Base-by-base conservation (phyloP, 2,113 vertebrate species). In the Colossoma macropomum region DNA sequence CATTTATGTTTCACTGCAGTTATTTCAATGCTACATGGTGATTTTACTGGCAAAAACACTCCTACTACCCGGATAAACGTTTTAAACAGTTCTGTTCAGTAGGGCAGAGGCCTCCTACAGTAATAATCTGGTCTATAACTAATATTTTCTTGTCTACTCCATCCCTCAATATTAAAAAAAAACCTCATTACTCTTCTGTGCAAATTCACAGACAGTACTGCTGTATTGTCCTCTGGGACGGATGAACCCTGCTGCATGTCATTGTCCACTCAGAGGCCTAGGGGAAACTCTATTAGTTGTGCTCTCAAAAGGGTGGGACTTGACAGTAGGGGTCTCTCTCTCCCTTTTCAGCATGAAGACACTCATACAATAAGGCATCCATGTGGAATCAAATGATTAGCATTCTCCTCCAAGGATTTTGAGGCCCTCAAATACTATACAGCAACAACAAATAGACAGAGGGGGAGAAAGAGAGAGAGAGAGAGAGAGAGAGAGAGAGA, bases 291-390 rank as follows among this genome's bases (percentile, higher is more conserved):
- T 13, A 27, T 10, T 38, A 45, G 78, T 52, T 5, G 25, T 10
- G 25, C 21, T 30, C 32, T 45, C 48, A 27, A 48, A 41, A 62
- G 52, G 5, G 68, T 28, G 16, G 11, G 34, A 45, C 34, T 28
- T 21, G 52, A 59, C 78, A 72, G 78, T 48, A 80, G 78, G 68
- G 66, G 78, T 80, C 78, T n/a, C 69, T 72, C 34, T 80, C 54
- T 48, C 32, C 60, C 79, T 30, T 79, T 34, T 32, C 32, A 72
- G 50, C 52, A 54, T 69, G 41, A 70, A 38, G 3, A 59, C 50
- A 70, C 9, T 71, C 34, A 71, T 25, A 12, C 16, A 30, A 23
- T 69, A 34, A 34, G 28, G 23, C 28, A 32, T n/a, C 54, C 17
- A 30, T 21, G 38, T 23, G 17, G 38, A 34, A 69, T 28, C 32